phyloP scores from a whole-genome alignment of 2,113 vertebrate genomes.

The Brachypodius melanocephalos region DNA sequence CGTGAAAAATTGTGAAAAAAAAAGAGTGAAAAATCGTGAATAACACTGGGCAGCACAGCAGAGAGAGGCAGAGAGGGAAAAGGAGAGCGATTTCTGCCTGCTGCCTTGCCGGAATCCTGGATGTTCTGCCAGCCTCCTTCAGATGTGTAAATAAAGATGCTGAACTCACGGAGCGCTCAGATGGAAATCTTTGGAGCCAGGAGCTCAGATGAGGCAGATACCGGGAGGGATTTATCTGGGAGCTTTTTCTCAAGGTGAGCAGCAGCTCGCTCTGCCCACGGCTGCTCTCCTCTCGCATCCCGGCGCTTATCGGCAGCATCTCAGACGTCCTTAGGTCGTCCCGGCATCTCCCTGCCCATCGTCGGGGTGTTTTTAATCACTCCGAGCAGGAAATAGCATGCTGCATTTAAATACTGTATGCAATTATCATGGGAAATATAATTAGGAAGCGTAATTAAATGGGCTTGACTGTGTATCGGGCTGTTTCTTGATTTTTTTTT shows the following conservation, averaged over 20 bases:
- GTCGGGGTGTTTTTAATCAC: slow-evolving; percentile 56
- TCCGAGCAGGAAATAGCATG: slow-evolving; percentile 58
- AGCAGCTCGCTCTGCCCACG: background rate
- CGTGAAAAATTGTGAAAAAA: no score
- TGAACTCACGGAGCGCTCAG: background rate
- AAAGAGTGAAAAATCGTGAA: no score
- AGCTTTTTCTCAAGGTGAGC: background rate
- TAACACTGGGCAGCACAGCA: background rate
- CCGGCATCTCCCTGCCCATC: background rate
- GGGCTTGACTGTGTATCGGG: slow-evolving; percentile 49
- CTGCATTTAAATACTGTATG: slow-evolving; percentile 61
- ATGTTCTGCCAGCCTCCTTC: background rate
- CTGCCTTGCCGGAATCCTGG: background rate
- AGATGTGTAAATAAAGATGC: slow-evolving; percentile 33
- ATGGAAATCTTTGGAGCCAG: background rate
- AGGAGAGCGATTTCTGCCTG: background rate
- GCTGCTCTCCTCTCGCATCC: background rate
- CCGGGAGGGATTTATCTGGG: background rate
- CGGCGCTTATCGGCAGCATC: slow-evolving; percentile 25
- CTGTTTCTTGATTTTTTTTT: slow-evolving; percentile 8
- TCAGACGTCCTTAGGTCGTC: background rate
- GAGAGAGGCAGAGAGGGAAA: background rate
- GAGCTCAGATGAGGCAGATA: background rate
- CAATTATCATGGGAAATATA: slow-evolving; percentile 72
- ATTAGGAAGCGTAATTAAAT: slow-evolving; percentile 70